Evolutionary conservation across 2,113 vertebrate genomes (phyloP).

Genomic region (Plecotus auritus): DNA sequence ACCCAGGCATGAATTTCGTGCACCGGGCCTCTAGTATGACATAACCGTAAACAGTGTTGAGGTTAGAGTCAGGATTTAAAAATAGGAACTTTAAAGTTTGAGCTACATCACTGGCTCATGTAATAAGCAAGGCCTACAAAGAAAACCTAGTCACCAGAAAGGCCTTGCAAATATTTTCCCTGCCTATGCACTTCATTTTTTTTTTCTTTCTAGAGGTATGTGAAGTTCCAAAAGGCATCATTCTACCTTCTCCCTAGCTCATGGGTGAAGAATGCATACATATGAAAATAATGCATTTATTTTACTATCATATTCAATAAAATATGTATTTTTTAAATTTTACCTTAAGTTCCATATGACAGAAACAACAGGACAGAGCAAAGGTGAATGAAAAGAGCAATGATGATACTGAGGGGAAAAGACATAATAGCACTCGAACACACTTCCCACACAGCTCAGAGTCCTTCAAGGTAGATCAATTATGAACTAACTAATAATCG

Average conservation of each 20-base stretch:
- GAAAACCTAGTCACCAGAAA: not conserved
- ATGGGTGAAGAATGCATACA: not conserved
- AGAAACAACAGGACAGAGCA: not conserved
- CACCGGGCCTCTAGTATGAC: not conserved
- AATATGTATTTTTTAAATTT: not conserved
- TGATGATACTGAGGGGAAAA: not conserved
- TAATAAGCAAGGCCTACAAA: not conserved
- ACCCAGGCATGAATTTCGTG: too few relatives aligned
- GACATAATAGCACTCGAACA: not conserved
- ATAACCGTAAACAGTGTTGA: not conserved
- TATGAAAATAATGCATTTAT: not conserved
- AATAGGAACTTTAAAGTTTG: not conserved
- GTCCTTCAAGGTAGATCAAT: not conserved
- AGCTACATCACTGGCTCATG: not conserved
- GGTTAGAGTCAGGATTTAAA: constrained; percentile 8
- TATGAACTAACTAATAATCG: not conserved
- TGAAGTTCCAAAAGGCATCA: constrained; percentile 6
- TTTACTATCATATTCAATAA: not conserved
- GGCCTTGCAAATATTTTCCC: not conserved
- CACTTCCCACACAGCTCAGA: not conserved
- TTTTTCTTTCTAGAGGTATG: not conserved
- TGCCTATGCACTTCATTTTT: not conserved
- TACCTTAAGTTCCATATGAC: not conserved
- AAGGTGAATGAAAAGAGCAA: not conserved
- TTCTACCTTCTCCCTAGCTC: not conserved